Base-by-base conservation (phyloP, 2,797 vertebrate genomes). In the Telmatherina bonti region DNA sequence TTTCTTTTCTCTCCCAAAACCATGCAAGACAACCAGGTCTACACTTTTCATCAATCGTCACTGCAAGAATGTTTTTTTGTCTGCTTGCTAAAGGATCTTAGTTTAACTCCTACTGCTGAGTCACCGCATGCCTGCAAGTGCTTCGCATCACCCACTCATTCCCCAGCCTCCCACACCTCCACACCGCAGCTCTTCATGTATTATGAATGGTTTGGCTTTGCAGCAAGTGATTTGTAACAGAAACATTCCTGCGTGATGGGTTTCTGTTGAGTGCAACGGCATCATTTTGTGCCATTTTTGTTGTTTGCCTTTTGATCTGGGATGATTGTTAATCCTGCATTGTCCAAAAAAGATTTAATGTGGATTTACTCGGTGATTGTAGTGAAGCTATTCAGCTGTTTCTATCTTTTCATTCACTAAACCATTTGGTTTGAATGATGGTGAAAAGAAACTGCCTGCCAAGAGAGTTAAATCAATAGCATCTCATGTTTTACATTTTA, bases 21-120 rank as follows among this genome's bases (percentile, higher is more conserved):
- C 47, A 51, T 11, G n/a, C n/a, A 11, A 22, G n/a, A n/a, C 16
- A 51, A 51, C 47, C n/a, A 22, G 22, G n/a, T n/a, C 45, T 7
- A 49, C 45, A 22, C 22, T 4, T 65, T 61, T 27, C 26, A 51
- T 41, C 49, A 54, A 33, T 60, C 43, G 18, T 55, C 35, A 6
- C 7, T 60, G 22, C 2, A 11, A 62, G n/a, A 53, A 52, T 15
- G 63, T n/a, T 58, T 71, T 12, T 65, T 1, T 79, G 35, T 54
- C 38, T n/a, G 11, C 27, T 78, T 43, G 60, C 76, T 66, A 30
- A 76, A 2, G 30, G 53, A 60, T 63, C 67, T 66, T 43, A n/a
- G 35, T 70, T 72, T 4, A 10, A 13, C 58, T 45, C 5, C 18
- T 60, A 22, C 57, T 81, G 73, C 87, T 78, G 84, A 90, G 59